Base-by-base conservation (phyloP, 2,113 vertebrate genomes). In the Pyrgilauda ruficollis region DNA sequence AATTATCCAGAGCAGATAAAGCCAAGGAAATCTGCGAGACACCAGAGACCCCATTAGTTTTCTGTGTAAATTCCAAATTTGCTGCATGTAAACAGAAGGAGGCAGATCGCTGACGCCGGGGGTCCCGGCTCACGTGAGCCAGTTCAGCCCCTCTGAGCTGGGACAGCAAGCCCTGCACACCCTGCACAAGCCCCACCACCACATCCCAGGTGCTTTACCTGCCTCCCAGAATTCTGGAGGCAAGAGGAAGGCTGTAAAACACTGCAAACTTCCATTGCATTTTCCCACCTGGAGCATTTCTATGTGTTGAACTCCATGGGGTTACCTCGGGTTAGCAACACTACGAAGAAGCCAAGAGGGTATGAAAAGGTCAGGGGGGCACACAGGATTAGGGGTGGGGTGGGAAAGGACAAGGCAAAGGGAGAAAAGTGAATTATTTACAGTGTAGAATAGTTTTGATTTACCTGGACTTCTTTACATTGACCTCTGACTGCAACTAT, bases 21-120 rank as follows among this genome's bases (percentile, higher is more conserved):
- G 66, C 70, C 55, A 77, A 62, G 11, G 77, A 56, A 63, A 66
- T 68, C 90, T 76, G 47, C 5, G 28, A 50, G 61, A n/a, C 89
- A 94, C 62, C 39, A 83, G 67, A 67, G 87, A 53, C 79, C 89
- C 89, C 47, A 94, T 87, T 73, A 87, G 76, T 89, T 93, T 90
- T 82, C 72, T 83, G 76, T 83, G 78, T 84, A 90, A 81, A 92
- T 82, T 96, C 86, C 82, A 58, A 10, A 79, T 39, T 23, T 62
- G 43, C 46, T 49, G 56, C 14, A 11, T 79, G 82, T 31, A 78
- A 94, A 72, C 76, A 88, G 62, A 23, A 95, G 33, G 79, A 91
- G 47, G 87, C 39, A 27, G 35, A 46, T 11, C 8, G 18, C 18
- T 53, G 69, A 43, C 76, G 35, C 15, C 1, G 37, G 50, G 84